Evolutionary conservation across 2,797 vertebrate species (phyloP).

Genomic region (Phylloscopus collybita): DNA sequence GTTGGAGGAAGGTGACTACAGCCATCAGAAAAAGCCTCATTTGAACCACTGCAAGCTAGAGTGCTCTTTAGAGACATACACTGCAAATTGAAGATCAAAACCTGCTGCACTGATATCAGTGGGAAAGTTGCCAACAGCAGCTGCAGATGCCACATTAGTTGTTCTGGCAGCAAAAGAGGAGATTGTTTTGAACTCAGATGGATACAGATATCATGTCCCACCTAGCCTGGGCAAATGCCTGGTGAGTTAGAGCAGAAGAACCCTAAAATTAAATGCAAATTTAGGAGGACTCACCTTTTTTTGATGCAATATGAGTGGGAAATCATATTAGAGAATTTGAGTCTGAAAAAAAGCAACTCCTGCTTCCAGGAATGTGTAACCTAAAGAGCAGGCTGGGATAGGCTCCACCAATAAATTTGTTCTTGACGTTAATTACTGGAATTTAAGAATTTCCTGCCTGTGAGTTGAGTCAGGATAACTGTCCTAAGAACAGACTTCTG

Average conservation of each 20-base stretch:
- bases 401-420: neutral
- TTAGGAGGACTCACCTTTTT: neutral
- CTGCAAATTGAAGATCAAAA: slow-evolving; percentile 33
- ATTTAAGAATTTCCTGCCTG: neutral
- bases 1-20: neutral
- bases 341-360: neutral
- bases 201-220: neutral
- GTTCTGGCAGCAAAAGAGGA: neutral
- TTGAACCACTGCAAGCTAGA: neutral
- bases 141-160: neutral
- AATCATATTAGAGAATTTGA: neutral
- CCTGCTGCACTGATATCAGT: neutral
- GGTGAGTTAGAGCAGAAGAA: neutral
- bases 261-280: neutral
- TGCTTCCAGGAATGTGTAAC: neutral
- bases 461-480: neutral
- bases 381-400: neutral
- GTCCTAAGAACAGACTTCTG: neutral
- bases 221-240: neutral
- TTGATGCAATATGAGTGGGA: neutral
- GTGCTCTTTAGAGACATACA: neutral
- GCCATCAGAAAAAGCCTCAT: neutral
- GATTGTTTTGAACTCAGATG: neutral
- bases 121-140: neutral
- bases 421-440: neutral